Evolutionary conservation across 2,797 vertebrate species (phyloP).

Genomic region (Eulemur mongoz): DNA sequence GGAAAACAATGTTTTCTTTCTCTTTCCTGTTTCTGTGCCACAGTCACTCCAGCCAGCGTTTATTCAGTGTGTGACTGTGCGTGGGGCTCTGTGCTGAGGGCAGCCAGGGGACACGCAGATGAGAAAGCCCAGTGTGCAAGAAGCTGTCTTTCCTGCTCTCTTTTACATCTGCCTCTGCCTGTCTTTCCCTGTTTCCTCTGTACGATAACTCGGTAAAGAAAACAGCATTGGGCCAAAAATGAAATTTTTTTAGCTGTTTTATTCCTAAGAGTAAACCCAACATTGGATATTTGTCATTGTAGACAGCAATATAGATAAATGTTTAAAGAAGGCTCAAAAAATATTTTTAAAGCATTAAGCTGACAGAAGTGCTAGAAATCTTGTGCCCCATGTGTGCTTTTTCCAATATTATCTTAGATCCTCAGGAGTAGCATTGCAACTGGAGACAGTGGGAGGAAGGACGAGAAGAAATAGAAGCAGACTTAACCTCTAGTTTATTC

Average conservation of each 20-base stretch:
- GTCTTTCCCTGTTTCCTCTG: not conserved
- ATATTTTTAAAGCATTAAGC: slow-evolving; percentile 34
- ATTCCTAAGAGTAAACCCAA: slow-evolving; percentile 42
- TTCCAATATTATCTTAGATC: not conserved
- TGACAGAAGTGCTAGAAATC: not conserved
- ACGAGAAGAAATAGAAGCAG: not conserved
- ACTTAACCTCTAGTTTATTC: not conserved
- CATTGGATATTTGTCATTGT: slow-evolving; percentile 22
- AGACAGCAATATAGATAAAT: slow-evolving; percentile 46
- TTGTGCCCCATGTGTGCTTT: not conserved
- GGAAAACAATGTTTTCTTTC: not conserved
- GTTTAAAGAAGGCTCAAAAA: slow-evolving; percentile 33
- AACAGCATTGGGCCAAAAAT: not conserved
- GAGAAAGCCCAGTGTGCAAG: slow-evolving; percentile 25
- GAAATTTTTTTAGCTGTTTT: slow-evolving; percentile 12
- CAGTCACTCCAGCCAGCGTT: not conserved
- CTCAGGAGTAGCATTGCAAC: not conserved
- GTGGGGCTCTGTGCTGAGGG: not conserved
- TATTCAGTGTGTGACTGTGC: not conserved
- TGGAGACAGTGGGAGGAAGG: not conserved
- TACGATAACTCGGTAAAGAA: not conserved
- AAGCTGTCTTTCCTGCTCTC: not conserved
- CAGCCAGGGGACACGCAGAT: slow-evolving; percentile 18
- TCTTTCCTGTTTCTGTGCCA: not conserved
- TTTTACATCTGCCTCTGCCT: not conserved